Base-by-base conservation (phyloP, 2,888 invertebrate species). In the Loripinus fragilis region DNA sequence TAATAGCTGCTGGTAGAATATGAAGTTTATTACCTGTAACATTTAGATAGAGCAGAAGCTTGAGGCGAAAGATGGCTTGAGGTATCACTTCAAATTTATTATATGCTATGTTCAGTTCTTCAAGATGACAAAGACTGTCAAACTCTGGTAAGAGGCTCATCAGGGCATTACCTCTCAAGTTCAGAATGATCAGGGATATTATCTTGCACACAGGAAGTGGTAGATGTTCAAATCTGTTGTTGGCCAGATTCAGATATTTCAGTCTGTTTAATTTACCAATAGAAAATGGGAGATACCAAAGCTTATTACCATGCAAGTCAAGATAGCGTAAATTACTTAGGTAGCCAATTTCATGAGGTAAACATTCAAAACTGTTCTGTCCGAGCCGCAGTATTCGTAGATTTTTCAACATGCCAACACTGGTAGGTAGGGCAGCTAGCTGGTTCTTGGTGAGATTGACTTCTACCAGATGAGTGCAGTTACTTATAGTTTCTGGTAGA, bases 271-370 rank as follows among this genome's bases (percentile, higher is more conserved):
- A 81, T 41, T 88, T 87, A 35, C 84, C 85, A 12, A 92, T 78
- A 28, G 90, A 88, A 68, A 90, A 90, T 5, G 93, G 93, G 10
- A 93, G 76, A 70, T 90, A 89, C 90, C 91, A 92, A 25, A 93
- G 83, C 33, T 84, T 85, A 86, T 93, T 93, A 23, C 87, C 82
- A 41, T 91, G 90, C 15, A 93, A 74, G 64, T 93, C 92, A 20
- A 93, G 84, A 33, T 86, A 82, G 25, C 87, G 78, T 30, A 93
- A 84, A 50, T 88, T 87, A 10, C 84, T 80, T 67, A 93, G 78
- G 7, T 80, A 71, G n/a, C 92, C 91, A 8, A 93, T 80, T 69
- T 91, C 90, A 74, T 89, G 88, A 5, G 93, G 92, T 1, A 93
- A 72, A 45, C 86, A 86, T 72, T 92, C 92, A 80, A 92, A 86